Evolutionary conservation across 1,140 invertebrate species (phyloP).

Genomic region (Archegozetes longisetosus): DNA sequence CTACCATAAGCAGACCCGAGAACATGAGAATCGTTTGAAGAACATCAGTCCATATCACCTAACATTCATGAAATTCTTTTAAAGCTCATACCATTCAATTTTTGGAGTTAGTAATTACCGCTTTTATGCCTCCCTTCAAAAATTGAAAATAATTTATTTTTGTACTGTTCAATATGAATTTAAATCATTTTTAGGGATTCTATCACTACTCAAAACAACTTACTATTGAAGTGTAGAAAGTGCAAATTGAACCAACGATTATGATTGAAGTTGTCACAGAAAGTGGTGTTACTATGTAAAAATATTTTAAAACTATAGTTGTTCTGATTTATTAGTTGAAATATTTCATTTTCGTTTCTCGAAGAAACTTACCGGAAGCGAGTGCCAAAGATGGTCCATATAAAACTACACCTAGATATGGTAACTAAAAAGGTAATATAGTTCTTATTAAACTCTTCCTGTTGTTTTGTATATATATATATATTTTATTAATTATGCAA

Average conservation of each 20-base stretch:
- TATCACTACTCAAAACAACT: background rate
- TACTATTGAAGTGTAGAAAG: conserved; percentile 68
- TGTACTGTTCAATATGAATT: background rate
- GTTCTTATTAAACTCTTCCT: too few relatives aligned
- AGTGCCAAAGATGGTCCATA: conserved; percentile 43
- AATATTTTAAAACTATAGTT: background rate
- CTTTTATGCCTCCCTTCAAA: conserved; percentile 20
- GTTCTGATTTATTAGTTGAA: background rate
- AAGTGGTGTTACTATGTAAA: conserved; percentile 52
- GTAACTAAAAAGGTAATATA: too few relatives aligned
- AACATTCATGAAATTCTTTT: too few relatives aligned
- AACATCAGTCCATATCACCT: conserved; percentile 21
- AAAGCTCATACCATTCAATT: too few relatives aligned
- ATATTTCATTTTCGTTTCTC: background rate
- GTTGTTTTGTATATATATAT: too few relatives aligned
- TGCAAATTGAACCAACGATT: conserved; percentile 72
- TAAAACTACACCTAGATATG: background rate
- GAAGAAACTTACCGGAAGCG: conserved; percentile 36
- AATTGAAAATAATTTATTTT: background rate
- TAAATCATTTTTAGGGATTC: background rate
- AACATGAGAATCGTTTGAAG: conserved; percentile 20
- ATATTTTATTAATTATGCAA: too few relatives aligned
- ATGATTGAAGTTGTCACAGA: conserved; percentile 60
- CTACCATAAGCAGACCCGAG: conserved; percentile 31
- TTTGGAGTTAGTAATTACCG: conserved; percentile 9